Evolutionary conservation across 2,888 invertebrate species (phyloP), one percentile per base, ranked within the genome.

Genomic region (Tanaodytes sp.): DNA sequence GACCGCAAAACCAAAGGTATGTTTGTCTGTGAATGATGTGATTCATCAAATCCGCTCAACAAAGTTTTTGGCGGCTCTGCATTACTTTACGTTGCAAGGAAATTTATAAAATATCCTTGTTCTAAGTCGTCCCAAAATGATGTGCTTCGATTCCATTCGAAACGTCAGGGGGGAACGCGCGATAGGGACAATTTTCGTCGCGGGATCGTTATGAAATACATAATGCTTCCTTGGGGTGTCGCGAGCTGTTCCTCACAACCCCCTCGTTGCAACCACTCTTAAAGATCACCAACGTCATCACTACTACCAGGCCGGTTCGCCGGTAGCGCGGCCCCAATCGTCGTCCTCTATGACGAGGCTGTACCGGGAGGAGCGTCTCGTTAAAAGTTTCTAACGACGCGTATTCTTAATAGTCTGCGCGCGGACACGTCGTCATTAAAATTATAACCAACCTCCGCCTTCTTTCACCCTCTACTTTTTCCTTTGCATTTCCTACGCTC

Each of bases 351-450:
- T 67, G 65, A 57, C 73, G 72, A 64, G 52, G 54, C 54, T 66
- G 67, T 58, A 64, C 67, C 64, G 73, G 74, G 72, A 76, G n/a
- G 77, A 78, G 77, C 80, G 81, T 82, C 84, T 84, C 84, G 84
- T 84, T 84, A 84, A 84, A 84, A 84, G 84, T 84, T 84, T 84
- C 83, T 84, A 84, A 83, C 84, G 81, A 84, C 84, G 83, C 84
- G 84, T 84, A 84, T 84, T 84, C 84, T 84, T 84, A 84, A 84
- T 84, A 84, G 82, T 83, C 84, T 80, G 82, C 79, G 83, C 83
- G 81, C 84, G 84, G 83, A 84, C 84, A 83, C 79, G 83, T 80
- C 84, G 83, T 84, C 84, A 84, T 84, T 84, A 84, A 84, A 84
- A 84, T 84, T 84, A 84, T 84, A 84, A 83, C 80, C 81, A 80